Evolutionary conservation across 1,140 invertebrate genomes (phyloP).

Genomic region (Calosoma granatense): DNA sequence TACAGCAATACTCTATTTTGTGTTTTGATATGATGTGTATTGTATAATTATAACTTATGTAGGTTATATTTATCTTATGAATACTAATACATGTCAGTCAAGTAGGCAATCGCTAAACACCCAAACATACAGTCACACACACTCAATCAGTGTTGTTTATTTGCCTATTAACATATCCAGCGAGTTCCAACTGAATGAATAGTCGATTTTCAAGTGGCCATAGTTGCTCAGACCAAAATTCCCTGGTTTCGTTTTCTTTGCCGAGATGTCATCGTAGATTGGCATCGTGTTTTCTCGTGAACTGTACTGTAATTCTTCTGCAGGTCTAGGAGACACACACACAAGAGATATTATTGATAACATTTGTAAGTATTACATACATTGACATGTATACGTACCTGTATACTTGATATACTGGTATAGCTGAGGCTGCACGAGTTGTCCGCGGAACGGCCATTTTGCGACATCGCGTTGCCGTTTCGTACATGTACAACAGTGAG

Average conservation of each 20-base stretch:
- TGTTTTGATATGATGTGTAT: too few species aligned
- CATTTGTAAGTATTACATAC: slow-evolving; percentile 16
- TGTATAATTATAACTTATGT: too few species aligned
- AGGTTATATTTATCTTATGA: too few species aligned
- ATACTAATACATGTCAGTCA: too few species aligned
- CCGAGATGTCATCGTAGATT: slow-evolving; percentile 25
- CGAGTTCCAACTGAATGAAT: slow-evolving; percentile 61
- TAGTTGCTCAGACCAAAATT: slow-evolving; percentile 54
- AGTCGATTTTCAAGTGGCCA: slow-evolving; percentile 63
- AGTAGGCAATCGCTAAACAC: too few species aligned
- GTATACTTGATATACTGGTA: slow-evolving; percentile 3
- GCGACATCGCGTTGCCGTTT: slow-evolving; percentile 19
- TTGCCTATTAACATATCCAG: slow-evolving; percentile 51
- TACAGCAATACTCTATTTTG: too few species aligned
- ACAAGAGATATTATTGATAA: slow-evolving; percentile 18
- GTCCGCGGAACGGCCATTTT: slow-evolving; percentile 20
- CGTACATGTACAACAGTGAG: slow-evolving; percentile 25
- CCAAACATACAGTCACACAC: too few species aligned
- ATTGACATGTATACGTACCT: slow-evolving; percentile 13
- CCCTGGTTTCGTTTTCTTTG: slow-evolving; percentile 28
- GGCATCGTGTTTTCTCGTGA: slow-evolving; percentile 24
- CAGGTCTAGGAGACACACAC: neutral
- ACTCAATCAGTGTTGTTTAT: too few species aligned
- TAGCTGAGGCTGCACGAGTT: slow-evolving; percentile 17
- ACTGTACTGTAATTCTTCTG: slow-evolving; percentile 17